Evolutionary conservation across 2,888 invertebrate species (phyloP).

Genomic region (Eremobia ochroleuca): DNA sequence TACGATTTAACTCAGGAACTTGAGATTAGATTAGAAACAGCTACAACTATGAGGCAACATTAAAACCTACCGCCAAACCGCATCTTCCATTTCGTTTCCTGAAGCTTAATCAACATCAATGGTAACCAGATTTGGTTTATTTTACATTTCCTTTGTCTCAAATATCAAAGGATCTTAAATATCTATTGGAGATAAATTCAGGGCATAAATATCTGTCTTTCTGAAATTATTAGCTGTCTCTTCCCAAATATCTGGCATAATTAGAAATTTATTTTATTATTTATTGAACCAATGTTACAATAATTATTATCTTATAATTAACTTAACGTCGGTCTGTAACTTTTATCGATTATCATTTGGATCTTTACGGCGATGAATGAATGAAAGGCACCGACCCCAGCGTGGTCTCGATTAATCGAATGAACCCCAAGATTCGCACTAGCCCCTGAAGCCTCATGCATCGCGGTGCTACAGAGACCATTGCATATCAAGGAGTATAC

Average conservation of each 20-base stretch:
- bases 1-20: neutral
- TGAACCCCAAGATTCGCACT: neutral
- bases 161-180: slow-evolving; percentile 59
- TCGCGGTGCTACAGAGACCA: neutral
- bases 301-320: too few relatives aligned
- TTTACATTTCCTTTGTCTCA: slow-evolving; percentile 57
- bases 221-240: neutral
- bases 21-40: slow-evolving; percentile 1
- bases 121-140: slow-evolving; percentile 42
- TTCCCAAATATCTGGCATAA: neutral
- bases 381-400: neutral
- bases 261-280: too few relatives aligned
- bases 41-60: slow-evolving; percentile 25
- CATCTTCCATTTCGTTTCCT: slow-evolving; percentile 55
- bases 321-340: too few relatives aligned
- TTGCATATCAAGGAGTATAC: neutral
- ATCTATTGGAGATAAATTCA: slow-evolving; percentile 1
- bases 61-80: slow-evolving; percentile 35
- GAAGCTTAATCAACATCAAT: slow-evolving; percentile 46
- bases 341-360: too few relatives aligned
- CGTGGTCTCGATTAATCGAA: neutral
- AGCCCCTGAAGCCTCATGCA: neutral
- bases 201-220: neutral
- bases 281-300: too few relatives aligned
- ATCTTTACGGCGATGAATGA: too few relatives aligned